These are phyloP conservation scores for Aquatica leii DNA, from an alignment of 2,888 invertebrate species.

Conservation along the genomic window DNA sequence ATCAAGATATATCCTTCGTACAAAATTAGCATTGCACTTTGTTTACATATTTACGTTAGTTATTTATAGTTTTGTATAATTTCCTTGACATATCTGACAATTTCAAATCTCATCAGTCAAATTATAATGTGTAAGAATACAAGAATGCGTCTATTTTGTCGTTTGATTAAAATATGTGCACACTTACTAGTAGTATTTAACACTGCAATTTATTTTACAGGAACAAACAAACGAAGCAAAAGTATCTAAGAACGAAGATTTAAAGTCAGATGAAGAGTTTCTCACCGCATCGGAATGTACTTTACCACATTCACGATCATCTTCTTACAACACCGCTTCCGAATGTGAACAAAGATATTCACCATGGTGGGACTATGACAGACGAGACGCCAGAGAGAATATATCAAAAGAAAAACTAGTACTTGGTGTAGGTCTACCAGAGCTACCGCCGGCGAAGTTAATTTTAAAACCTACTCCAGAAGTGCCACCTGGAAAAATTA, in stretches of 20 bases:
- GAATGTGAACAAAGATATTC: slow-evolving; percentile 67
- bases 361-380: slow-evolving; percentile 67
- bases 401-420: slow-evolving; percentile 60
- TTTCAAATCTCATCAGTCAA: no score
- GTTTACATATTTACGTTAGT: no score
- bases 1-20: no score
- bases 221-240: not conserved
- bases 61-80: no score
- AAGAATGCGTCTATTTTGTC: no score
- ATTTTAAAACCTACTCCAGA: slow-evolving; percentile 59
- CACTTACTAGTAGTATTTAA: no score
- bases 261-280: slow-evolving; percentile 69
- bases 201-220: slow-evolving; percentile 16
- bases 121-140: no score
- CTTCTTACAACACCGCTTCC: slow-evolving; percentile 74
- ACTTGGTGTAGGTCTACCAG: slow-evolving; percentile 58
- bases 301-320: slow-evolving; percentile 71
- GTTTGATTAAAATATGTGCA: no score
- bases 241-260: slow-evolving; percentile 60
- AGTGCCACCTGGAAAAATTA: slow-evolving; percentile 61
- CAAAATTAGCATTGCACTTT: no score
- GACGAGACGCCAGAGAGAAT: slow-evolving; percentile 55
- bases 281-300: slow-evolving; percentile 75
- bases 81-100: no score
- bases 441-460: slow-evolving; percentile 52